A percentile compares a stretch with the other conserved stretches of the same genome.
Conservation (phyloP, 2,888 invertebrate species). For the Drosophila tanythrix region DNA sequence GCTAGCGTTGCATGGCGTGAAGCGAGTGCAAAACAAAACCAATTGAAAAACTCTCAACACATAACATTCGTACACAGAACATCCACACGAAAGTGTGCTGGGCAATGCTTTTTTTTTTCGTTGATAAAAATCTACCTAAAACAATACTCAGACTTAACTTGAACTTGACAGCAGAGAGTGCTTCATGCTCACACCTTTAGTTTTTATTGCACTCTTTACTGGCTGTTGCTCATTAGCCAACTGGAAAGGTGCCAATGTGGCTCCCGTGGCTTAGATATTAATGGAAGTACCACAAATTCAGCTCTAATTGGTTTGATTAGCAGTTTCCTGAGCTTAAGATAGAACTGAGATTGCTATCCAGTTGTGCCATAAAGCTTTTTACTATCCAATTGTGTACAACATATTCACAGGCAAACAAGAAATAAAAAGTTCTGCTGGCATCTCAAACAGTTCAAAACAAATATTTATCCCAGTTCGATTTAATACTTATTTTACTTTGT, state of each 20-base stretch:
- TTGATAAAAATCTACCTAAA: slow-evolving; percentile 55
- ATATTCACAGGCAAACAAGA: slow-evolving; percentile 13
- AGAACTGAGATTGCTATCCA: slow-evolving; percentile 16
- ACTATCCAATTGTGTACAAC: slow-evolving; percentile 22
- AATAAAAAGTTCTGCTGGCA: not conserved
- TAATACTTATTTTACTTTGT: not conserved
- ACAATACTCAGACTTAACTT: slow-evolving; percentile 71
- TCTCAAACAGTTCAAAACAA: not conserved
- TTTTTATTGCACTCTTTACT: slow-evolving; percentile 45
- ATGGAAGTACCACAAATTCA: slow-evolving; percentile 15
- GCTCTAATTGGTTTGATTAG: slow-evolving; percentile 49
- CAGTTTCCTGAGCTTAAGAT: slow-evolving; percentile 20
- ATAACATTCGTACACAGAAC: slow-evolving; percentile 12
- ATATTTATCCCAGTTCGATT: not conserved
- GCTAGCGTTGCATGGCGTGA: slow-evolving; percentile 75
- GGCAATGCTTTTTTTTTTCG: not conserved
- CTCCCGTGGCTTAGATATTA: slow-evolving; percentile 30
- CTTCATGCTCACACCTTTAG: slow-evolving; percentile 59
- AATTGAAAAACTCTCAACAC: slow-evolving; percentile 38
- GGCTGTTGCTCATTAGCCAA: slow-evolving; percentile 51
- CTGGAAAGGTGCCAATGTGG: slow-evolving; percentile 43
- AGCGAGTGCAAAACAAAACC: slow-evolving; percentile 39
- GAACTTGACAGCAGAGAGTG: slow-evolving; percentile 70
- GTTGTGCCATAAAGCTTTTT: slow-evolving; percentile 22
- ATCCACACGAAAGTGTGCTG: slow-evolving; percentile 17